Percentiles rank a stretch among this genome's conserved stretches.
Conservation (phyloP, 2,113 vertebrate species). For the Columbina picui region DNA sequence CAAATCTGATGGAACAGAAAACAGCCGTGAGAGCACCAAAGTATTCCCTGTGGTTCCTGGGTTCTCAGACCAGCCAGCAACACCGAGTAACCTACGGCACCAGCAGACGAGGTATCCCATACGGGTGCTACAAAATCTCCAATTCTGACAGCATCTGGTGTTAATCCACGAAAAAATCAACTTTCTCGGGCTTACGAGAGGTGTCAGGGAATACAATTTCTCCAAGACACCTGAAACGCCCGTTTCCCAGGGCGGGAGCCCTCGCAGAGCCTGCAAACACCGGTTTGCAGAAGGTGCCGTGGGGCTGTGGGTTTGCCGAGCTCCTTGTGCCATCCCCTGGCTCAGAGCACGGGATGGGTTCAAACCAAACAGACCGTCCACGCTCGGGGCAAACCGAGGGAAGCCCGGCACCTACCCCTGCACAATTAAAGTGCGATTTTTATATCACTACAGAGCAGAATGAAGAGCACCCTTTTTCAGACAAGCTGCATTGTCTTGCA, state of each 20-base stretch:
- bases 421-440: rapidly evolving
- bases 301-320: background rate
- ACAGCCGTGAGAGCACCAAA: background rate
- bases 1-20: background rate
- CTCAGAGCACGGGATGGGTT: background rate
- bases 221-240: too few relatives aligned
- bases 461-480: rapidly evolving
- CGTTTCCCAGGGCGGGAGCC: background rate
- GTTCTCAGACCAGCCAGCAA: background rate
- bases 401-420: rapidly evolving
- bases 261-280: background rate
- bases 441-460: rapidly evolving
- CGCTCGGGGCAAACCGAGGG: rapidly evolving
- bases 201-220: background rate
- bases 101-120: background rate
- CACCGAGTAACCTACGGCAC: background rate
- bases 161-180: background rate
- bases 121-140: background rate
- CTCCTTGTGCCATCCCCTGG: background rate
- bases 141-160: background rate
- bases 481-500: background rate
- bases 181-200: background rate
- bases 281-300: background rate
- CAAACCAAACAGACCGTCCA: rapidly evolving
- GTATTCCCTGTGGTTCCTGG: too few relatives aligned